A percentile compares a stretch with the other conserved stretches of the same genome.
Evolutionary conservation across 2,797 vertebrate genomes (phyloP).

Genomic region (Peromyscus aztecus): DNA sequence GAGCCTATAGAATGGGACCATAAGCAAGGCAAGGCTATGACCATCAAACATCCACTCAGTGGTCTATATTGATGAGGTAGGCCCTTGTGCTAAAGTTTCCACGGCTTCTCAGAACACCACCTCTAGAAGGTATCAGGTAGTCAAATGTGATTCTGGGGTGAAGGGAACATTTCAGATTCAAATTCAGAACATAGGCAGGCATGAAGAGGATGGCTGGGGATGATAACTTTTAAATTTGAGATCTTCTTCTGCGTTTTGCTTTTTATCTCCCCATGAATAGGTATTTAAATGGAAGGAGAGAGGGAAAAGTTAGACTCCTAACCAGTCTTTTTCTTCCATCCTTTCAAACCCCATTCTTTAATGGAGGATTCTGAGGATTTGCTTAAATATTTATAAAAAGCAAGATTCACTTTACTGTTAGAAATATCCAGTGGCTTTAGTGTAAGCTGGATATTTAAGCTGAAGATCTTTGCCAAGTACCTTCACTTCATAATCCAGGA

Average conservation of each 20-base stretch:
- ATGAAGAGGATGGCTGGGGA: neutral
- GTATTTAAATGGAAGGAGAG: neutral
- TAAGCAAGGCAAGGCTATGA: neutral
- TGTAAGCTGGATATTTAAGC: neutral
- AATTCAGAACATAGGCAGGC: neutral
- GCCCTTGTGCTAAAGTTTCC: neutral
- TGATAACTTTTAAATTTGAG: neutral
- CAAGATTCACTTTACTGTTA: neutral
- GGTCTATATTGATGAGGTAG: neutral
- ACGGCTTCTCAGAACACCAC: neutral
- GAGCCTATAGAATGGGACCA: neutral
- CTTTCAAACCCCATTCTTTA: neutral
- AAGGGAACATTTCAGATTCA: neutral
- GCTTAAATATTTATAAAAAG: conserved; percentile 39
- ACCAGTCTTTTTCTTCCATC: neutral
- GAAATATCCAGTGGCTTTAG: neutral
- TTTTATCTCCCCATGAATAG: neutral
- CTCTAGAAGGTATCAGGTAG: neutral
- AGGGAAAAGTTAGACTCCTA: neutral
- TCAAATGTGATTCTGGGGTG: neutral
- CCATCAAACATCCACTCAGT: neutral
- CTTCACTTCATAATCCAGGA: neutral
- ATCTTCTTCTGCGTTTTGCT: neutral
- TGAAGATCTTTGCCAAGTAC: neutral
- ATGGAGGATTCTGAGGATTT: conserved; percentile 27